Evolutionary conservation across 2,113 vertebrate species (phyloP), one percentile per base, ranked within the genome.

Genomic region (Buteo buteo): DNA sequence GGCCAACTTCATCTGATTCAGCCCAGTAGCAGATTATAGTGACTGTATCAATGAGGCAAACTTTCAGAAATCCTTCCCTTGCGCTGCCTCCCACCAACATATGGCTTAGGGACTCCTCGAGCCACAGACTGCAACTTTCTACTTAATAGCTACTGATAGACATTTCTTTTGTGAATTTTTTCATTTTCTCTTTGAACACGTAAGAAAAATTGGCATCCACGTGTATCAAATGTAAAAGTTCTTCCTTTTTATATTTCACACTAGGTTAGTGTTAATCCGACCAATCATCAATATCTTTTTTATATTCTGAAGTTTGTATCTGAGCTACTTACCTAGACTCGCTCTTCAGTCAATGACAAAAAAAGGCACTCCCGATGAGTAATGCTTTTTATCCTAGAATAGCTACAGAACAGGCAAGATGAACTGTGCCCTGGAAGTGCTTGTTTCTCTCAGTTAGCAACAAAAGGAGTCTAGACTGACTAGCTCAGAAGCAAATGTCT

Each of bases 51-150:
- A 82, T 11, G 19, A 69, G 34, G 18, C 4, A 65, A 73, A 32
- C 34, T 73, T 64, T 9, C 67, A 83, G 70, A 81, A 81, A 73
- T 13, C 18, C 24, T 65, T 3, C 0, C 38, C 45, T 79, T 85
- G 38, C 21, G 65, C 44, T 91, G 44, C 16, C 40, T 77, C 34
- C 16, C 44, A 76, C 11, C 26, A 36, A 73, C 20, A 38, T 2
- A 42, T 1, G 6, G 16, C 2, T 59, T 26, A 64, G 6, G 32
- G 38, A 64, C 26, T 69, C 6, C 10, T 9, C 1, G 1, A 69
- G 34, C 22, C 62, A 74, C 59, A 76, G 10, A 13, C 3, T 52
- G 36, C 34, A 55, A 47, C 22, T 28, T 77, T 22, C 31, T 88
- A 12, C 26, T 69, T 76, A 32, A 36, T 20, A 55, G 47, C 29